phyloP scores from a whole-genome alignment of 2,113 vertebrate species.

The Oncorhynchus tshawytscha region DNA sequence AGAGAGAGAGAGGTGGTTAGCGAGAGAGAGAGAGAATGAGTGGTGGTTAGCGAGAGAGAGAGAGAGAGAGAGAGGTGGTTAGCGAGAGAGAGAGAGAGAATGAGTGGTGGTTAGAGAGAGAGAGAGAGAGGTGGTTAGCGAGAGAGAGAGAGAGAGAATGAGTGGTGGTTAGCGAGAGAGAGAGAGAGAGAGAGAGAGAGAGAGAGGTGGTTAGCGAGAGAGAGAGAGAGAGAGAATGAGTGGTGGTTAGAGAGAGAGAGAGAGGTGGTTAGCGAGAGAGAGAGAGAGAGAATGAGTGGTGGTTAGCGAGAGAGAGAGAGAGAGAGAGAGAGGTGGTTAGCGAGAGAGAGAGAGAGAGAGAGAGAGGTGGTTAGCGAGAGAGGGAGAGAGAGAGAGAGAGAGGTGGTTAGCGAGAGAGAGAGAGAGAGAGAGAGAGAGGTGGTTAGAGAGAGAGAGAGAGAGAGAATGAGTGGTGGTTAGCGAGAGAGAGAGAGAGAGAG shows the following conservation, averaged over 20 bases:
- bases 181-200: neutral
- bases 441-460: no score
- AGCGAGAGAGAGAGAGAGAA: neutral
- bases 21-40: neutral
- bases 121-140: neutral
- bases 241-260: no score
- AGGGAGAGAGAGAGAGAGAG: no score
- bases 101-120: neutral
- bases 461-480: neutral
- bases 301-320: neutral
- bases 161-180: neutral
- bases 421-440: no score
- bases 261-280: no score
- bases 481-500: neutral
- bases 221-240: neutral
- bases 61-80: no score
- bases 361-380: no score
- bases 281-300: no score
- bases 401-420: no score
- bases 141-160: neutral
- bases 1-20: neutral
- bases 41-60: neutral
- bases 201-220: neutral
- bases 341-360: neutral
- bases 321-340: neutral